Base-by-base conservation (phyloP, 2,888 invertebrate genomes). In the Serrognathus titanus region DNA sequence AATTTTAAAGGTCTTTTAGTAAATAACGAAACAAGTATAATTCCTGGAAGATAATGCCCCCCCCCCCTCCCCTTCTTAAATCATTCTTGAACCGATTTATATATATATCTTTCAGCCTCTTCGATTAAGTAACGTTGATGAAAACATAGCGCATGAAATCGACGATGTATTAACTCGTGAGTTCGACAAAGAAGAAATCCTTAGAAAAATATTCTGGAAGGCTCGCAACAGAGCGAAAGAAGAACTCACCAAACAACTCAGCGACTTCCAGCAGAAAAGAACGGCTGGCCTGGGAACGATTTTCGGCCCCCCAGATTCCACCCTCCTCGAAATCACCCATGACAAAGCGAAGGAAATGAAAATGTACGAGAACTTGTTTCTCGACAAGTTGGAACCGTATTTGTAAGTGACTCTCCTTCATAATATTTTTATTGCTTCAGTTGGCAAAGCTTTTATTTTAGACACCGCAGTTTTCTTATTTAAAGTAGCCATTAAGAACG, bases 271-370 rank as follows among this genome's bases (percentile, higher is more conserved):
- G 71, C 89, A 89, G 67, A 96, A 96, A 78, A 81, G 95, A 65
- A 92, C 89, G 38, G 90, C 94, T 37, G 97, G 97, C 1, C 80
- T 97, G 58, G 94, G 91, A 10, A 89, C 89, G 49, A 84, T 97
- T 65, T 97, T 92, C 78, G 97, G 96, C 1, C 93, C 94, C 0
- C 83, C 86, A 16, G 94, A 94, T 79, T 82, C 85, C 58, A 85
- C 89, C 64, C 81, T 94, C 3, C 85, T 89, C 66, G 88, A 90
- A 73, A 89, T 91, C 62, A 87, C 88, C 71, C 85, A 88, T 56
- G 94, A 95, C 73, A 89, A 88, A 75, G 78, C 80, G 54, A 88
- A 88, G 73, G 94, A 94, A 75, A 79, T 83, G 55, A 86, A 85
- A 74, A 83, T 90, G 51, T 85, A 90, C 60, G 92, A 92, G 73